phyloP scores from a whole-genome alignment of 2,888 invertebrate genomes.

The Brassicogethes aeneus region DNA sequence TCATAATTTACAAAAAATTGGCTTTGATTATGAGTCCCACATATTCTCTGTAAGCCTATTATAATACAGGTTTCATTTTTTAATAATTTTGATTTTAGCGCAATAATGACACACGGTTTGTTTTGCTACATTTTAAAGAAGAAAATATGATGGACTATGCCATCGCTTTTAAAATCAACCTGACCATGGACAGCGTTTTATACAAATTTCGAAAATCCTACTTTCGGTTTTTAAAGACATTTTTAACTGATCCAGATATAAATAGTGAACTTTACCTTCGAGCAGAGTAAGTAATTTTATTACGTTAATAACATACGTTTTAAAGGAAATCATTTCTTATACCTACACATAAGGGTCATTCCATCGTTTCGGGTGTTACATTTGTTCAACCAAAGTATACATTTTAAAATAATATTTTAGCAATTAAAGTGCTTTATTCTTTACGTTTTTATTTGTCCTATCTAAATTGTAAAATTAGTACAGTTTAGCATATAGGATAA shows the following conservation, averaged over 20 bases:
- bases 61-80: neutral
- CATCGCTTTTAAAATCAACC: neutral
- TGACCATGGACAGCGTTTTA: neutral
- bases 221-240: neutral
- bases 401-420: too few species aligned
- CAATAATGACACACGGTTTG: too few species aligned
- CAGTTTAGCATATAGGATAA: too few species aligned
- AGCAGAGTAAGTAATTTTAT: neutral
- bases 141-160: too few species aligned
- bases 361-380: too few species aligned
- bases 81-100: neutral
- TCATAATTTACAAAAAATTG: neutral
- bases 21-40: neutral
- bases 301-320: neutral
- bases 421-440: too few species aligned
- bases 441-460: too few species aligned
- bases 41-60: neutral
- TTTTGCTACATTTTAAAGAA: too few species aligned
- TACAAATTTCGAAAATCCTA: neutral
- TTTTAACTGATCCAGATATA: neutral
- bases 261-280: neutral
- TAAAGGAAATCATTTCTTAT: too few species aligned
- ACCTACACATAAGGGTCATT: too few species aligned
- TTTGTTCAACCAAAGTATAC: too few species aligned
- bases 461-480: too few species aligned